Base-by-base conservation (phyloP, 2,888 invertebrate species). In the Eupeodes luniger region DNA sequence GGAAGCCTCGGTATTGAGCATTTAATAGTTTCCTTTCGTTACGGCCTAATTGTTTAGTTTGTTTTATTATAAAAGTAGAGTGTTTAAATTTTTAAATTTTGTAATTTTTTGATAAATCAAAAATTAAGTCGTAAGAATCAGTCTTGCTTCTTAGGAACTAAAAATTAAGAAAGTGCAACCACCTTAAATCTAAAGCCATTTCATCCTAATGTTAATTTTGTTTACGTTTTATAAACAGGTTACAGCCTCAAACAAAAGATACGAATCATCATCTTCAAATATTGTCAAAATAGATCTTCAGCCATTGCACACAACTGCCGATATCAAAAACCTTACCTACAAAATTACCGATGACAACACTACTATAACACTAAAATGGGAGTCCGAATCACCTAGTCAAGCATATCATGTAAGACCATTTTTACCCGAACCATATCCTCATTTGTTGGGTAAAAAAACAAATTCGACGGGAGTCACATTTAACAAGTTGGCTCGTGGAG, bases 291-390 rank as follows among this genome's bases (percentile, higher is more conserved):
- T 97, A 12, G 55, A 81, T n/a, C n/a, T 88, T 1, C 40, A 81
- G 27, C 85, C 87, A 14, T 7, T 57, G 11, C 72, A 59, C 14
- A 36, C 67, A 10, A 81, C 57, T 12, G 72, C 40, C 7, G 67
- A 51, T 9, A 57, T 88, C 10, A 77, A 62, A 10, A 81, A 88
- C 44, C 66, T 88, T 57, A 67, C 80, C 2, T 81, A 81, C 44
- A 62, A 40, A 62, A 90, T 93, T 1, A 93, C 94, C 0, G 92
- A 93, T 4, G 95, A 95, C 27, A 94, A 95, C 36, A 94, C 94
- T 4, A 94, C 94, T 0, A 94, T 96, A 0, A 94, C 93, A 0
- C 91, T 97, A 6, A 91, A 93, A 2, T 97, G 97, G 97, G 94
- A 94, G 74, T 92, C 92, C 75, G 93, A 96, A 2, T 91, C 94